Evolutionary conservation across 2,888 invertebrate genomes (phyloP), one percentile per base, ranked within the genome.

Genomic region (Pimpla rufipes): DNA sequence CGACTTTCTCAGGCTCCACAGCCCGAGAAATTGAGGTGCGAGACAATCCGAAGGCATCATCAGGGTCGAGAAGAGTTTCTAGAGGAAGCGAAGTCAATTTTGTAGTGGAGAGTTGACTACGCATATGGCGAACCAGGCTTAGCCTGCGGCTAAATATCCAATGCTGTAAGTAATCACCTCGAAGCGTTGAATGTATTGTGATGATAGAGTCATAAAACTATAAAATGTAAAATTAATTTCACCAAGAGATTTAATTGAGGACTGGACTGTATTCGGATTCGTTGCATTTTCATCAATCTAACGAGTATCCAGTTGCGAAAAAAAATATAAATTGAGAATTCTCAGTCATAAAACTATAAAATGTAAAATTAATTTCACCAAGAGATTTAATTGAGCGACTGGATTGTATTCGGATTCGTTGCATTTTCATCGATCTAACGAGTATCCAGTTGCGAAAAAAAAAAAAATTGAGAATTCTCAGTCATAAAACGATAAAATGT

Each of bases 41-140:
- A 23, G 21, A 21, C 52, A 52, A 52, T 52, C 21, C 21, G 21
- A 52, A 8, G 10, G 2, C 10, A 21, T 52, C 21, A 67, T 76
- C 55, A 76, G 42, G 67, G 57, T 67, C 55, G 35, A 57, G 45
- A 35, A 47, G 23, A 52, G 52, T 45, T 66, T 45, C 16, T 57
- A 11, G 55, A 45, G 10, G 10, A 66, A 23, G 52, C 42, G 66
- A 18, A 13, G 37, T 21, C 42, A 21, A 66, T 10, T 21, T 52
- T 52, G 52, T 10, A 52, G 8, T 52, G 21, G 21, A 52, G 52
- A 52, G 52, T 21, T 10, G 52, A 23, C 23, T 10, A 8, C 21
- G 52, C 52, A 21, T 6, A 52, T 52, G 52, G 8, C 45, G 13
- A 45, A 45, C n/a, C 13, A n/a, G 11, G 45, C 11, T 52, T 52